Base-by-base conservation (phyloP, 2,888 invertebrate species). In the Muschampia plurimacula region DNA sequence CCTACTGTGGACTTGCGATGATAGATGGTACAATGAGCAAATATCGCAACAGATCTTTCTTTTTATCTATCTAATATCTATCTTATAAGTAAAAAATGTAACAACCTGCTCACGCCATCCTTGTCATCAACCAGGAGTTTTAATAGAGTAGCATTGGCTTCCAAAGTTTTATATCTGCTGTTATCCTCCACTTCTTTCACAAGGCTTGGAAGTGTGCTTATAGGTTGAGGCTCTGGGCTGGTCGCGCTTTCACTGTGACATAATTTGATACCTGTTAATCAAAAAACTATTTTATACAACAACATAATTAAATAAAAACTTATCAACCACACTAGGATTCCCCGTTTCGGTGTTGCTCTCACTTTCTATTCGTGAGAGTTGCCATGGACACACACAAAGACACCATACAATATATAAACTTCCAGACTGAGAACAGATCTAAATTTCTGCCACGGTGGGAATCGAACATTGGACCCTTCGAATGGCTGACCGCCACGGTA, bases 111-210 rank as follows among this genome's bases (percentile, higher is more conserved):
- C 8, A 94, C 93, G 72, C 94, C 94, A 82, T 89, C 89, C 77
- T 93, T 92, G 68, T 91, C 89, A 73, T 92, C 89, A 10, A 93
- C 93, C 63, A 95, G 83, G 5, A 94, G 85, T 73, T 92, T 93
- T 12, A 94, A 78, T 39, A 95, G 86, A 0, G 94, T 93, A 2
- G 90, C 92, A 76, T 94, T 95, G 10, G 92, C 94, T 77, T 93
- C 91, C 71, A 94, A 78, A 36, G 94, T 94, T 78, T 94, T 95
- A 82, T 95, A 95, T 65, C 93, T 87, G 74, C 93, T 92, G 83
- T 93, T 94, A 79, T 95, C 94, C 80, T 94, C 92, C 2, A 91
- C 90, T 79, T 93, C 93, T 76, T 86, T 89, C 10, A 86, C 81
- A 4, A 93, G 83, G 69, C 85, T 90, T n/a, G 90, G 87, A 63